phyloP scores from a whole-genome alignment of 2,113 vertebrate genomes.

The Nycticryphes semicollaris region DNA sequence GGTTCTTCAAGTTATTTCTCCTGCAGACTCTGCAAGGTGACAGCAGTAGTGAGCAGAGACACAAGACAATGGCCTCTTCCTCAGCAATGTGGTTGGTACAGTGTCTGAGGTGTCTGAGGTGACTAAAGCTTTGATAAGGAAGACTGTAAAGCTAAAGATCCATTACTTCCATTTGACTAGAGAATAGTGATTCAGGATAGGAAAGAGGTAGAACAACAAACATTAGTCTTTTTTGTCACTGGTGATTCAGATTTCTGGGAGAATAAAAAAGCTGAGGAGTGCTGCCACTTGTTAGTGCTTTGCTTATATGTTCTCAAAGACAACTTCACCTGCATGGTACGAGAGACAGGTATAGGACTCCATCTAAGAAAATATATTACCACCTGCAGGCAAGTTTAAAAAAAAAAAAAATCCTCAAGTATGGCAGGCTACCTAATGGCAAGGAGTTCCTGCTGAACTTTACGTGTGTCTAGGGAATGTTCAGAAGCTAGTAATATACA shows the following conservation, averaged over 20 bases:
- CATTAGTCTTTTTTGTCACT: not conserved
- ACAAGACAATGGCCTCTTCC: not conserved
- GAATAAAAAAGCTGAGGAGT: conserved; percentile 4
- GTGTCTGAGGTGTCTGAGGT: not conserved
- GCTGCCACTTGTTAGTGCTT: not conserved
- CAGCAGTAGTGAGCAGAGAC: not conserved
- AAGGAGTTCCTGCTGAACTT: not conserved
- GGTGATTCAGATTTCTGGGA: conserved; percentile 1
- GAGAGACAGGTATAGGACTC: not conserved
- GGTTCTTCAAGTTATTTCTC: not conserved
- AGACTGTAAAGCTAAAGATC: not conserved
- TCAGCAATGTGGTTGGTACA: not conserved
- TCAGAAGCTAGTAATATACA: not conserved
- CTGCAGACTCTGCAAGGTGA: not conserved
- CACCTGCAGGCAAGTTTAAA: not conserved
- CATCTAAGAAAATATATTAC: not conserved
- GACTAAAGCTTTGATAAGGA: not conserved
- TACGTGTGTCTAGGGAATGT: not conserved
- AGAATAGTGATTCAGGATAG: not conserved
- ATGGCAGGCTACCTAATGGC: not conserved
- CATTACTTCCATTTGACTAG: not conserved
- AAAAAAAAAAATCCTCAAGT: not conserved
- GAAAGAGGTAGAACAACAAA: not conserved
- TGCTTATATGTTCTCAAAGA: not conserved
- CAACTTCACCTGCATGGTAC: not conserved